These are phyloP conservation scores for Daphoenositta chrysoptera DNA, from an alignment of 2,113 vertebrate genomes.

Conservation along the genomic window DNA sequence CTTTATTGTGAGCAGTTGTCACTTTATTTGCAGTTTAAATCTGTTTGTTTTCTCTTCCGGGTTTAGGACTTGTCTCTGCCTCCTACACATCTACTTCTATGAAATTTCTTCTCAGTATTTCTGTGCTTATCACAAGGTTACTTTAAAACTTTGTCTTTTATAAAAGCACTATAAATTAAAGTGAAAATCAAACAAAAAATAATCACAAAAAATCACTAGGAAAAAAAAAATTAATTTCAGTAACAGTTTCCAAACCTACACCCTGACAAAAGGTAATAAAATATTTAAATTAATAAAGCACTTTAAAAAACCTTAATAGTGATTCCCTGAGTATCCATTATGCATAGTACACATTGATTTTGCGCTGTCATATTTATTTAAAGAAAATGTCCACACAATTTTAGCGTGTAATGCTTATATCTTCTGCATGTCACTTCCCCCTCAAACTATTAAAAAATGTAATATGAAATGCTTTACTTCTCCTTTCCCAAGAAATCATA, in stretches of 20 bases:
- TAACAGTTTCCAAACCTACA: neutral
- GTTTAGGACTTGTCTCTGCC: neutral
- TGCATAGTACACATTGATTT: constrained; percentile 18
- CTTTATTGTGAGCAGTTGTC: neutral
- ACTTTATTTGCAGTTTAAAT: neutral
- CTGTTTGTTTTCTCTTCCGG: neutral
- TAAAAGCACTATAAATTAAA: neutral
- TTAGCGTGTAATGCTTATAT: neutral
- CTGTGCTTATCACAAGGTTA: neutral
- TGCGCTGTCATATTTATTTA: constrained; percentile 39
- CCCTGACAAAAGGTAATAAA: neutral
- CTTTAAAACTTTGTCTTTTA: neutral
- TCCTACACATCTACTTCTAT: neutral
- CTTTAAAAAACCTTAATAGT: neutral
- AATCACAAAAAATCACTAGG: neutral
- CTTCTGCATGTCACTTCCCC: neutral
- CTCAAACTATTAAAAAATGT: constrained; percentile 6
- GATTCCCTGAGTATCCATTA: constrained; percentile 2
- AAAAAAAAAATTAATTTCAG: neutral
- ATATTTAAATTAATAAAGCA: neutral
- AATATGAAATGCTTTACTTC: constrained; percentile 26
- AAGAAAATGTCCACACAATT: constrained; percentile 22
- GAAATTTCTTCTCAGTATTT: neutral
- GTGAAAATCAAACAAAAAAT: neutral
- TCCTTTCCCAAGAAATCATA: constrained; percentile 24